Conservation (phyloP, 2,888 invertebrate genomes). For the Encarsia formosa region DNA sequence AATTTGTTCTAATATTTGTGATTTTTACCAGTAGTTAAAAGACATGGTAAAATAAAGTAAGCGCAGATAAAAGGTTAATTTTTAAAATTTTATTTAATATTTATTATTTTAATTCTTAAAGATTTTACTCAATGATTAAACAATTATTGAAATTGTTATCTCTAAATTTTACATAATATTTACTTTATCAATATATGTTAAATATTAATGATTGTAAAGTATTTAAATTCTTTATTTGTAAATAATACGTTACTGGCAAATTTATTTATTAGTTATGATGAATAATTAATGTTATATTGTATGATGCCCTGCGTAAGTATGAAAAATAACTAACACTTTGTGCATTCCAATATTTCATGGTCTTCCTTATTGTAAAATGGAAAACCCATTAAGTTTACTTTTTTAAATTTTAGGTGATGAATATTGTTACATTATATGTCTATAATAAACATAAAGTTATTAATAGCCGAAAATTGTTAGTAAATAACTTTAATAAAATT, state of each 20-base stretch:
- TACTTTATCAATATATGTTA: neutral
- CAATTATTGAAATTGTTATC: neutral
- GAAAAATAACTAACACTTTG: slow-evolving; percentile 24
- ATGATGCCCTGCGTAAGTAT: slow-evolving; percentile 1
- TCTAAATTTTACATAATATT: neutral
- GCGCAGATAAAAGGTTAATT: slow-evolving; percentile 26
- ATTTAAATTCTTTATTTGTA: slow-evolving; percentile 11
- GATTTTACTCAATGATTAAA: neutral
- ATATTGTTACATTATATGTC: too few species aligned
- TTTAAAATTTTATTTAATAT: neutral
- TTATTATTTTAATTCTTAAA: neutral
- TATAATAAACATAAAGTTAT: too few species aligned
- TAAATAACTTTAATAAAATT: neutral
- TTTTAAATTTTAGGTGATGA: slow-evolving; percentile 7
- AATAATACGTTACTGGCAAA: slow-evolving; percentile 26
- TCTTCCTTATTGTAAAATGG: slow-evolving; percentile 39
- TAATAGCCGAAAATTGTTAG: too few species aligned
- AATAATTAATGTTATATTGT: slow-evolving; percentile 8
- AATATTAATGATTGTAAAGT: slow-evolving; percentile 8
- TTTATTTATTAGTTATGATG: slow-evolving; percentile 27
- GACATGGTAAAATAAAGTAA: neutral
- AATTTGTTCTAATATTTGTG: slow-evolving; percentile 17
- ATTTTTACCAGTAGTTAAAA: slow-evolving; percentile 16
- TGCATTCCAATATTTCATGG: slow-evolving; percentile 37
- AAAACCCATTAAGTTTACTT: slow-evolving; percentile 21